Evolutionary conservation across 2,888 invertebrate genomes (phyloP), one percentile per base, ranked within the genome.

Genomic region (Ophonus ardosiacus): DNA sequence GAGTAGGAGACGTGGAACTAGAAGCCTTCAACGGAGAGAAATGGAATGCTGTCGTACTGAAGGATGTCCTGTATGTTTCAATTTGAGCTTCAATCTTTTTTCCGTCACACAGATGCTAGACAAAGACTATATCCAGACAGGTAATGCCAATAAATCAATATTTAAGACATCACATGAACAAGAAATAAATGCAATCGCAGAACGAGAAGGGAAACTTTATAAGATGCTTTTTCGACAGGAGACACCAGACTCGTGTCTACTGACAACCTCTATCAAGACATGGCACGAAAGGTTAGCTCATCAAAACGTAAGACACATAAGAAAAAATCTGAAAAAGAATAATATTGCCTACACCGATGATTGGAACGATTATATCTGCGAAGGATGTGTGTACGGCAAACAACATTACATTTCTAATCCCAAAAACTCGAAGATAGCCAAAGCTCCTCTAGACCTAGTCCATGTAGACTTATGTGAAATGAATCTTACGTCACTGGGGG

Each of bases 241-340:
- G 78, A 15, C 51, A 8, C 0, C 56, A 8, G 51, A 51, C 15
- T 18, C 5, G 7, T 79, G 79, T 15, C 79, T 79, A 10, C 8
- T 31, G n/a, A 31, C 21, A 7, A 31, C 59, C 8, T 88, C 88
- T 3, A 84, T 88, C 0, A 88, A 85, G 86, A 65, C 10, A 3
- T 89, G 88, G 88, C 88, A 89, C 59, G 88, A 88, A 86, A 86
- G 86, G 63, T 61, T 89, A 7, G 88, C 88, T 7, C 88, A 89
- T 56, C 88, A 88, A 86, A 88, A 89, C 86, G 76, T 88, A 6
- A 82, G 59, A 78, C 86, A 88, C 51, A 86, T 88, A 0, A 86
- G 13, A 38, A 63, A 65, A 13, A 57, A 56, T 13, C 71, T 71
- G 15, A 7, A 65, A 0, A 85, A 21, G 68, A 79, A 43, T 59